A percentile compares a stretch with the other conserved stretches of the same genome.
These are phyloP conservation scores for Cerastis rubricosa DNA, from an alignment of 2,888 invertebrate species.

Conservation along the genomic window DNA sequence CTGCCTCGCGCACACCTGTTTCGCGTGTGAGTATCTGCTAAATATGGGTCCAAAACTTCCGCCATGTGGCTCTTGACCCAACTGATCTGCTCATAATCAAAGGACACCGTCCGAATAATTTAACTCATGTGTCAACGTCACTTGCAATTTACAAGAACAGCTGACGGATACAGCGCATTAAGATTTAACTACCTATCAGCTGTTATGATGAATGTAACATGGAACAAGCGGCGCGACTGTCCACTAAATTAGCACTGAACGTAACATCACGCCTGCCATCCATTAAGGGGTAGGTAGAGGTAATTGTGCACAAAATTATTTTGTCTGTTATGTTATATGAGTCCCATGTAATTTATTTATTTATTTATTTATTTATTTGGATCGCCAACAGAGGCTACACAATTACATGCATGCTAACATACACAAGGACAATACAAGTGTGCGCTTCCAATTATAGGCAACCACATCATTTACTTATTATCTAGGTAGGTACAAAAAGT, in stretches of 20 bases:
- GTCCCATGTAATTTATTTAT: not conserved
- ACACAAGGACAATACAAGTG: too few species aligned
- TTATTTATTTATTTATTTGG: too few species aligned
- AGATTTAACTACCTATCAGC: constrained; percentile 16
- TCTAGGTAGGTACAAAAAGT: too few species aligned
- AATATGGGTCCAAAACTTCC: not conserved
- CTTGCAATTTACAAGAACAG: constrained; percentile 38
- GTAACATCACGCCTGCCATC: not conserved
- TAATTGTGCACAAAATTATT: not conserved
- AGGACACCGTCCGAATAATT: constrained; percentile 5
- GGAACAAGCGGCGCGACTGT: not conserved
- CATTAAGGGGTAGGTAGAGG: not conserved
- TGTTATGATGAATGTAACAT: constrained; percentile 10
- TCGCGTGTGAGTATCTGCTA: not conserved
- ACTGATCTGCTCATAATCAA: constrained; percentile 9
- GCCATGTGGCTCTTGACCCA: not conserved
- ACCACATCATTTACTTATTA: too few species aligned
- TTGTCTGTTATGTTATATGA: not conserved
- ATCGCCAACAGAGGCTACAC: too few species aligned
- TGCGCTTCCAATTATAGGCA: too few species aligned
- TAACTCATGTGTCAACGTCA: constrained; percentile 3
- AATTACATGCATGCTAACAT: too few species aligned
- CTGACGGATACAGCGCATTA: constrained; percentile 42
- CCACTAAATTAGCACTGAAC: constrained; percentile 18
- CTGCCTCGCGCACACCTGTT: not conserved